Base-by-base conservation (phyloP, 2,888 invertebrate species). In the Iphiclides podalirius region DNA sequence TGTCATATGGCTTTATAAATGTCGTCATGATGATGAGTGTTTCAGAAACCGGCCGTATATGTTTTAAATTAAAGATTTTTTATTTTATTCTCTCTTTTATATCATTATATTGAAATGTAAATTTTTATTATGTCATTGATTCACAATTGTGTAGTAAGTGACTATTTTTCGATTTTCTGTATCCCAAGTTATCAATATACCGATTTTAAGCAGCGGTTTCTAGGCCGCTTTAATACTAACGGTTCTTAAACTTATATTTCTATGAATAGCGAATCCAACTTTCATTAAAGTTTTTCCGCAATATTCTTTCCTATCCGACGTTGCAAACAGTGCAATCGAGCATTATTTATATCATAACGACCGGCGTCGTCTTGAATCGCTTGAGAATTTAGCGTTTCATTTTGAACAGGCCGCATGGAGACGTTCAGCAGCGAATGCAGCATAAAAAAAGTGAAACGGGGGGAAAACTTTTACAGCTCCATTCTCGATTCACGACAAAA, bases 261-360 rank as follows among this genome's bases (percentile, higher is more conserved):
- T 4, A 20, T 20, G 20, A 6, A 45, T 11, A 39, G 64, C 63
- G 58, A 66, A 71, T 73, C 76, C 77, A 63, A 65, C 55, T 65
- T 72, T 81, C 79, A 76, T 82, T 83, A 80, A 71, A 64, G 58
- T 68, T 79, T 75, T 75, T 72, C 70, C 72, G 63, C 60, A 41
- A 64, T 58, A 56, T 64, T 70, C 71, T 79, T 77, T 82, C 77
- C 72, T 58, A 59, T 67, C 66, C 69, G 69, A 64, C 66, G 67
- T 66, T 51, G 55, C 63, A 60, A 61, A 67, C 74, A 70, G 64
- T 58, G 60, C 72, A 72, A 67, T 65, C 55, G 50, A 58, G 58
- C 73, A 67, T 68, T 80, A 77, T 72, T 72, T 74, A 73, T 78
- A 75, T 72, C 77, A 74, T 81, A 80, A 82, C 79, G 80, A 83